Percentiles rank a stretch among this genome's conserved stretches.
phyloP scores from a whole-genome alignment of 92 coral and sea anemone genomes.

The Pocillopora grandis region DNA sequence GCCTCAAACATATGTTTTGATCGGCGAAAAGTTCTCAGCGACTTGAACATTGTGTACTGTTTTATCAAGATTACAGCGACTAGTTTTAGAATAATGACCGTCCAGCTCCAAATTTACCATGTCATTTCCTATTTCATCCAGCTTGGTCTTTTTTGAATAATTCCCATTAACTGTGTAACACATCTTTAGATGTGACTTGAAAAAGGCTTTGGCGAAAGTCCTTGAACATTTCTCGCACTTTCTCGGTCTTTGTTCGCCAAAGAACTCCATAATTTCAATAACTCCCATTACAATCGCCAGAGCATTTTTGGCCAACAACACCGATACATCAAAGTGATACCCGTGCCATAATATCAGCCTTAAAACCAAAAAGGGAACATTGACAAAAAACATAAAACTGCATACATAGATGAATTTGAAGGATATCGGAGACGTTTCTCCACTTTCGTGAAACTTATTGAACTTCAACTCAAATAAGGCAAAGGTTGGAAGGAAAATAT shows the following conservation, averaged over 20 bases:
- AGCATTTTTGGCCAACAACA: conserved; percentile 77
- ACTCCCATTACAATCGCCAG: conserved; percentile 74
- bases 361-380: conserved; percentile 78
- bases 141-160: background rate
- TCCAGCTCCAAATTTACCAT: background rate
- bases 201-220: conserved; percentile 63
- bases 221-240: conserved; percentile 56
- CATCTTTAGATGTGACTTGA: conserved; percentile 44
- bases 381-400: conserved; percentile 80
- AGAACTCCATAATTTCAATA: conserved; percentile 76
- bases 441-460: conserved; percentile 82
- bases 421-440: conserved; percentile 80
- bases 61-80: too few relatives aligned
- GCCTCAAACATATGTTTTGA: too few relatives aligned
- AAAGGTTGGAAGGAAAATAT: conserved; percentile 81
- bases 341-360: conserved; percentile 80
- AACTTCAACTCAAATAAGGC: conserved; percentile 85
- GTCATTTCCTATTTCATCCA: background rate
- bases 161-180: conserved; percentile 15
- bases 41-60: too few relatives aligned
- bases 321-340: conserved; percentile 68
- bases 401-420: conserved; percentile 80
- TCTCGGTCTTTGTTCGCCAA: conserved; percentile 82
- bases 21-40: too few relatives aligned
- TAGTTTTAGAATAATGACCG: background rate